Evolutionary conservation across 2,113 vertebrate species (phyloP), one percentile per base, ranked within the genome.

Genomic region (Scopus umbretta): DNA sequence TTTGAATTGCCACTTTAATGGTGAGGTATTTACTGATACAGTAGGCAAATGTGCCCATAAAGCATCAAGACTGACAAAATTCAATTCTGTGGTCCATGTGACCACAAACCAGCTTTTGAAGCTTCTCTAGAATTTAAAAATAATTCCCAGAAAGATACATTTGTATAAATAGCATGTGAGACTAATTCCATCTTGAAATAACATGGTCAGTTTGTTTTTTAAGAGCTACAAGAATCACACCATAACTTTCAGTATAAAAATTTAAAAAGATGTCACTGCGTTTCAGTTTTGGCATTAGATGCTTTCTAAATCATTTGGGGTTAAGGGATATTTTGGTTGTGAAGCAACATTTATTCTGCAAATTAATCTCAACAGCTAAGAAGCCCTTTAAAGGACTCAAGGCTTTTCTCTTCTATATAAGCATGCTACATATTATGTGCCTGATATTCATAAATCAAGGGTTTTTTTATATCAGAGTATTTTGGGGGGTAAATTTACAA

Each of bases 291-390:
- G 63, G 66, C 12, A 58, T 40, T 14, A 58, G 20, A 87, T 9
- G 9, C 53, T 94, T 96, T 94, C 80, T 93, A 90, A 92, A 92
- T 79, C 80, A 95, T 87, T 85, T 61, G 65, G 74, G 58, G 91
- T 96, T 94, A 88, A 94, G 80, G 63, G 80, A 96, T 94, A 96
- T 97, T 90, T 73, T 90, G 85, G 70, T 63, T 87, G 84, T 4
- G 50, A 90, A 93, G 45, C 53, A 94, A 92, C 94, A 94, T 92
- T 96, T 95, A 38, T 94, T 94, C 93, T 92, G 71, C 93, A 89
- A 81, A 74, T 84, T 80, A 59, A 93, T 55, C 50, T 86, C 80
- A 75, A 42, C 4, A 42, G 66, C 25, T 82, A 92, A 58, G 13
- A 32, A 16, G 22, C 15, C 19, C 18, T 92, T 91, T 56, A 84